phyloP scores from a whole-genome alignment of 2,797 vertebrate genomes.

The Menidia menidia region DNA sequence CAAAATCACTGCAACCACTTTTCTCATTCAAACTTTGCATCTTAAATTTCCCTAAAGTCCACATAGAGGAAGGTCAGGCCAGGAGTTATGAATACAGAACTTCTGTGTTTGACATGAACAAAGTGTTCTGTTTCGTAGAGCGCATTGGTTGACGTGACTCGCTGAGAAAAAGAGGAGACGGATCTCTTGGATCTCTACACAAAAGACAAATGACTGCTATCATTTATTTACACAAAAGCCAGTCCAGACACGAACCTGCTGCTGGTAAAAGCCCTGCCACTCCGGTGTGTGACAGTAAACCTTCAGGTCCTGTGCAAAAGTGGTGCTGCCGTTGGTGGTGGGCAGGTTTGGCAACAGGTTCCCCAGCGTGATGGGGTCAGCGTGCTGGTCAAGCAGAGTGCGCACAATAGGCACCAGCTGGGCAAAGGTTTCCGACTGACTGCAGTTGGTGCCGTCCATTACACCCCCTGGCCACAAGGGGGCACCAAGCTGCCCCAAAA shows the following conservation, averaged over 20 bases:
- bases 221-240: slow-evolving; percentile 17
- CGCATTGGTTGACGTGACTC: slow-evolving; percentile 13
- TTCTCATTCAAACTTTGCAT: slow-evolving; percentile 28
- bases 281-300: slow-evolving; percentile 87
- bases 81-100: slow-evolving; percentile 6
- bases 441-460: slow-evolving; percentile 28
- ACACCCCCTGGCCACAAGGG: slow-evolving; percentile 73
- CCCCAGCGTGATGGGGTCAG: slow-evolving; percentile 85
- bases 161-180: slow-evolving; percentile 3
- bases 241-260: slow-evolving; percentile 82
- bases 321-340: slow-evolving; percentile 93
- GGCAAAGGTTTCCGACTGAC: slow-evolving; percentile 82
- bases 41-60: slow-evolving; percentile 16
- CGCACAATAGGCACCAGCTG: slow-evolving; percentile 92
- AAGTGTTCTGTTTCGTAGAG: slow-evolving; percentile 22
- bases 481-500: slow-evolving; percentile 83
- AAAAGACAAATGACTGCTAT: slow-evolving; percentile 20
- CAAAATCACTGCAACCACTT: slow-evolving; percentile 30
- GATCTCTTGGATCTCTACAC: slow-evolving; percentile 27
- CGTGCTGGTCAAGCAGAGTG: slow-evolving; percentile 92
- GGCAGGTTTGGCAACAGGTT: slow-evolving; percentile 90
- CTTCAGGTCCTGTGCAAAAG: slow-evolving; percentile 94
- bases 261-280: slow-evolving; percentile 92
- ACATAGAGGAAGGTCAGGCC: slow-evolving; percentile 8
- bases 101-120: slow-evolving; percentile 43